Conservation (phyloP, 2,888 invertebrate species). For the Teinopalpus imperialis region DNA sequence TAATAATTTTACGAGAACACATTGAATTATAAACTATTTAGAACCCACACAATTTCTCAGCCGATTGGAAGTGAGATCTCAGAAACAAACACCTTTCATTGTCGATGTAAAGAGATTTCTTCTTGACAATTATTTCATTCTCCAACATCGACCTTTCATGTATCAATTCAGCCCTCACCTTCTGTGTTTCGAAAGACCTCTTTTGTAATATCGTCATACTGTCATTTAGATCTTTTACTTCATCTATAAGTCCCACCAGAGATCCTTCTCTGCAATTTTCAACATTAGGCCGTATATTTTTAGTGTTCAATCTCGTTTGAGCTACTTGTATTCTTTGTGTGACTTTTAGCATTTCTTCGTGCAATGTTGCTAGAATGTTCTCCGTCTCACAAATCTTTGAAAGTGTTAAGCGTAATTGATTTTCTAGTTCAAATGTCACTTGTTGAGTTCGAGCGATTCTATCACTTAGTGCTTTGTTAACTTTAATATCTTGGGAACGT, state of each 20-base stretch:
- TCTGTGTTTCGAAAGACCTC: slow-evolving; percentile 63
- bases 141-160: slow-evolving; percentile 65
- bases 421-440: slow-evolving; percentile 86
- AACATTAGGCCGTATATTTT: slow-evolving; percentile 62
- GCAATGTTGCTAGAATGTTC: slow-evolving; percentile 62
- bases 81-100: slow-evolving; percentile 65
- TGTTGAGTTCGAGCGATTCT: slow-evolving; percentile 90
- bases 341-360: slow-evolving; percentile 68
- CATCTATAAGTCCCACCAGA: slow-evolving; percentile 62
- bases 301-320: slow-evolving; percentile 69
- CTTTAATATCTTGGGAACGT: slow-evolving; percentile 89
- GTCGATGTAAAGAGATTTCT: slow-evolving; percentile 64
- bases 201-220: slow-evolving; percentile 65
- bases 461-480: slow-evolving; percentile 87
- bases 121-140: slow-evolving; percentile 72
- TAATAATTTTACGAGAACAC: too few species aligned
- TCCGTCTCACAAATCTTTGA: slow-evolving; percentile 69
- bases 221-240: slow-evolving; percentile 67
- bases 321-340: slow-evolving; percentile 69
- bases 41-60: slow-evolving; percentile 72
- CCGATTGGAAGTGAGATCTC: slow-evolving; percentile 69
- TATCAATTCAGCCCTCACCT: slow-evolving; percentile 62
- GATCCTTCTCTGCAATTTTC: slow-evolving; percentile 75
- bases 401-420: slow-evolving; percentile 82
- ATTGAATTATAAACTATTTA: too few species aligned